Conservation (phyloP, 2,888 invertebrate genomes). For the Cheilosia vernalis region DNA sequence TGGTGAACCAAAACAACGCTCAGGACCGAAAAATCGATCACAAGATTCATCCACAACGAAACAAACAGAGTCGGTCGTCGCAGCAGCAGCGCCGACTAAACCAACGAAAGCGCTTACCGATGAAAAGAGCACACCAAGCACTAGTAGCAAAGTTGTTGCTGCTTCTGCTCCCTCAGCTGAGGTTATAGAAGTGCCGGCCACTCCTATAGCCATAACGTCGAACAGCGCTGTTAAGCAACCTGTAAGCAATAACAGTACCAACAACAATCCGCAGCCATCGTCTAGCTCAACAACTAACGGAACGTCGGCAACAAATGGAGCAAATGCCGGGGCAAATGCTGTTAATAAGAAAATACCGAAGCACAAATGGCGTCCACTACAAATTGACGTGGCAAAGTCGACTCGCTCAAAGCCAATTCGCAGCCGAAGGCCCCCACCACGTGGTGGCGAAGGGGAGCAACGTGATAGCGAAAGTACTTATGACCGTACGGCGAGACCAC, state of each 20-base stretch:
- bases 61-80: conserved; percentile 30
- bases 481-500: conserved; percentile 79
- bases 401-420: conserved; percentile 86
- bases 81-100: conserved; percentile 25
- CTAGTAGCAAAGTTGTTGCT: conserved; percentile 69
- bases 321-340: conserved; percentile 72
- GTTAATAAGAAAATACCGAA: conserved; percentile 83
- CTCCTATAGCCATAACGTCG: conserved; percentile 59
- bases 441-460: conserved; percentile 69
- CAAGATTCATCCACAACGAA: conserved; percentile 45
- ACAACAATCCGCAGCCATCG: conserved; percentile 32
- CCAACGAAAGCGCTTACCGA: conserved; percentile 35
- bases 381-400: conserved; percentile 90
- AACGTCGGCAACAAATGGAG: conserved; percentile 50
- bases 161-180: conserved; percentile 22
- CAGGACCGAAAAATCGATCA: conserved; percentile 78
- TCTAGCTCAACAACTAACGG: conserved; percentile 79
- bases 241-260: conserved; percentile 17
- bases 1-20: conserved; percentile 80
- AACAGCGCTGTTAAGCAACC: conserved; percentile 64
- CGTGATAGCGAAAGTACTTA: conserved; percentile 69
- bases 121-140: conserved; percentile 64
- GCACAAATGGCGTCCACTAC: conserved; percentile 96
- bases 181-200: conserved; percentile 46
- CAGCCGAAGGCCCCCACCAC: conserved; percentile 84